Conservation (phyloP, 2,797 vertebrate species). For the Melanotaenia parkinsoni region DNA sequence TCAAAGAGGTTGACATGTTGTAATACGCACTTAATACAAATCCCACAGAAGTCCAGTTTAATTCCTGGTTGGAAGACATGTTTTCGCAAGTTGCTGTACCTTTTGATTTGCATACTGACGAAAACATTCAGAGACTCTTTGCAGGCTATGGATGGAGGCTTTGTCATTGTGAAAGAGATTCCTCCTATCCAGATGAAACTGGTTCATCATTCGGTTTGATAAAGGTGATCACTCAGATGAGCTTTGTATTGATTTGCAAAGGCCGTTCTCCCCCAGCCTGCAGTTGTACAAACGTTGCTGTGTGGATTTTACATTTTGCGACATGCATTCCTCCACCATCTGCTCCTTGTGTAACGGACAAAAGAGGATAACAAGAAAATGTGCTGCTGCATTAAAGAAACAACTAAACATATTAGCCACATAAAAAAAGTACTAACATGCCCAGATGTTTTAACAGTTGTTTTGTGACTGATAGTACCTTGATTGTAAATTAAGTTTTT, state of each 20-base stretch:
- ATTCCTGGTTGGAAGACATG: no score
- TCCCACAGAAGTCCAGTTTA: no score
- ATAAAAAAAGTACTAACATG: background rate
- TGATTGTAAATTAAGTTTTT: background rate
- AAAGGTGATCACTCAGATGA: background rate
- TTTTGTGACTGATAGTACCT: background rate
- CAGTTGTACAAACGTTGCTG: slow-evolving; percentile 72
- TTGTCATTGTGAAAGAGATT: background rate
- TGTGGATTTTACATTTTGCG: slow-evolving; percentile 22
- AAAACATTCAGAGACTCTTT: background rate
- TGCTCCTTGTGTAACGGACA: slow-evolving; percentile 18
- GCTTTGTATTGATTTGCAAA: background rate
- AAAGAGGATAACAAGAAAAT: slow-evolving; percentile 8
- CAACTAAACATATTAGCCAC: background rate
- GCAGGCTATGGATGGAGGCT: background rate
- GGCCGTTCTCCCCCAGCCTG: background rate
- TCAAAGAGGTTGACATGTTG: background rate
- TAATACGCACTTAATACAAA: background rate
- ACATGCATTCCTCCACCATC: slow-evolving; percentile 25
- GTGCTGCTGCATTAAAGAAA: background rate
- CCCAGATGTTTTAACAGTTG: background rate
- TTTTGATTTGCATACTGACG: background rate
- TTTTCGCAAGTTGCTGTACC: background rate
- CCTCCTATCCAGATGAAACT: background rate
- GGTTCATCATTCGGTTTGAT: background rate